Evolutionary conservation across 2,888 invertebrate species (phyloP), one percentile per base, ranked within the genome.

Genomic region (Pogonocherus hispidulus): DNA sequence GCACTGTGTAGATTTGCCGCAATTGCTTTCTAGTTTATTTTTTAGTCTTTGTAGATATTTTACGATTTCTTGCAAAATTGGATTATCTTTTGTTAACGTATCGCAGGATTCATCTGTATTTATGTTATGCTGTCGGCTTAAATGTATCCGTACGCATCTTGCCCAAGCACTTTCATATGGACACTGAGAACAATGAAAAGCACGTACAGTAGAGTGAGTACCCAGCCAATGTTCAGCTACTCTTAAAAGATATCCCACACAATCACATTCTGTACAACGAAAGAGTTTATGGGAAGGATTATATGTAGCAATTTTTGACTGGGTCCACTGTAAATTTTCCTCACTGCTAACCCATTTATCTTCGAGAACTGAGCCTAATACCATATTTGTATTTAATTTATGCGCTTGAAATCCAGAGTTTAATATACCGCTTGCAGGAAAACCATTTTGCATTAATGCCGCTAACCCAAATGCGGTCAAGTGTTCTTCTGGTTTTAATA

Each of bases 221-320:
- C 92, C 93, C 47, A 93, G 87, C 92, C 93, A 93, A 85, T 93
- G 93, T 84, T 93, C 93, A 1, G 92, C 92, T 19, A 93, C 90
- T 71, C 92, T 87, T 60, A 91, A 90, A 70, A 93, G 87, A 84
- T 92, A 92, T 19, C 93, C 93, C 14, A 92, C 91, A 85, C 91
- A 92, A 82, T 92, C 92, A 85, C 93, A 93, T 81, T 93, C 92
- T 54, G 91, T 88, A 85, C 93, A 93, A 80, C 92, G 89, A 86
- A 93, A 93, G 62, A 93, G 87, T 68, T 93, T 91, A 84, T 93
- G 92, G 66, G 90, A 89, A 1, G 92, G 91, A 86, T 93, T 93
- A 86, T 93, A 94, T 76, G 92, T 91, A 63, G 94, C 94, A 70
- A 94, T 90, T 85, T 93, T 93, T 44, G 94, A 94, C 80, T 91